Evolutionary conservation across 2,113 vertebrate genomes (phyloP).

Genomic region (Trinectes maculatus): DNA sequence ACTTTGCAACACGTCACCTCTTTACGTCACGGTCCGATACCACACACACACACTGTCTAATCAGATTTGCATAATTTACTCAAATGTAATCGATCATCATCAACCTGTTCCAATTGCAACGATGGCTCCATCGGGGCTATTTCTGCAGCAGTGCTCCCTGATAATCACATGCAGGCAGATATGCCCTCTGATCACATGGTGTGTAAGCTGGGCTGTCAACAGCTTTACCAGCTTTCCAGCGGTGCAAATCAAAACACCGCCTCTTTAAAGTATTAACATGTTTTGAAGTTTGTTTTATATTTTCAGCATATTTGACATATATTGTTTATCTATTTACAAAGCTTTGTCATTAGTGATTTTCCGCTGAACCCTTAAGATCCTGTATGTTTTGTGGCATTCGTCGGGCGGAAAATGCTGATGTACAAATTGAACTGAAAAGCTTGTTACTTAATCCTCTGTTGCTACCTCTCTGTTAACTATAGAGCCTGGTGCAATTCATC

Average conservation of each 20-base stretch:
- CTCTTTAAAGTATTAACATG: conserved; percentile 79
- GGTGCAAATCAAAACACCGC: conserved; percentile 74
- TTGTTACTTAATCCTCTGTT: conserved; percentile 82
- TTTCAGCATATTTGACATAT: conserved; percentile 79
- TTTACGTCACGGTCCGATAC: conserved; percentile 27
- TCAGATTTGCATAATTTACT: conserved; percentile 61
- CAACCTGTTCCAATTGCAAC: conserved; percentile 30
- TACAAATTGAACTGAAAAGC: conserved; percentile 85
- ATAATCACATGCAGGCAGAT: conserved; percentile 71
- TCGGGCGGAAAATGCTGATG: conserved; percentile 79
- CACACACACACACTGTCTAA: conserved; percentile 26
- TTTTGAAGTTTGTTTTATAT: conserved; percentile 81
- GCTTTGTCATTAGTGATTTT: conserved; percentile 85
- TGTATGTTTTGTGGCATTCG: conserved; percentile 55
- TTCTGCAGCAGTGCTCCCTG: conserved; percentile 43
- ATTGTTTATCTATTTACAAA: conserved; percentile 83
- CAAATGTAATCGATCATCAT: conserved; percentile 63
- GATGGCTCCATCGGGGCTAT: conserved; percentile 48
- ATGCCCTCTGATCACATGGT: conserved; percentile 69
- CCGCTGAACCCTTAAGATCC: conserved; percentile 72
- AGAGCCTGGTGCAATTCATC: conserved; percentile 58
- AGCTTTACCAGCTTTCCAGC: conserved; percentile 75
- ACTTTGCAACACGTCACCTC: conserved; percentile 45
- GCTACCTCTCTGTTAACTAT: conserved; percentile 79
- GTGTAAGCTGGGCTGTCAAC: conserved; percentile 80